Percentiles rank a stretch among this genome's conserved stretches.
These are phyloP conservation scores for Ammodytes marinus DNA, from an alignment of 2,113 vertebrate species.

Conservation along the genomic window DNA sequence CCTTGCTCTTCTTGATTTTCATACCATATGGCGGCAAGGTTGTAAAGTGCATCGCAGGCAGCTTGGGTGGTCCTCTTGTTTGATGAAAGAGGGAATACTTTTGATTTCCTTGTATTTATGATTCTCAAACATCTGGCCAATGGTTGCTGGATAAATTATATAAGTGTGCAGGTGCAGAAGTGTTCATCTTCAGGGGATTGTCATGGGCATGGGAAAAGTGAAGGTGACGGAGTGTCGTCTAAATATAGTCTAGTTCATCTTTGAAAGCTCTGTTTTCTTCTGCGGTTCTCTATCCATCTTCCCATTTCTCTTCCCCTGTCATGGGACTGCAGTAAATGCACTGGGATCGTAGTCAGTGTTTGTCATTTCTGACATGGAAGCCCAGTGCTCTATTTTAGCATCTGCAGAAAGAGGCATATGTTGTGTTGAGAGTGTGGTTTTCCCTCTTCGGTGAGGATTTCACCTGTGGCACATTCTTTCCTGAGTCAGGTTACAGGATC, in stretches of 20 bases:
- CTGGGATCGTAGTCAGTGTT: slow-evolving; percentile 35
- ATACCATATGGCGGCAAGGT: slow-evolving; percentile 62
- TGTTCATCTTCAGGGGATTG: slow-evolving; percentile 33
- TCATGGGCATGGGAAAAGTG: slow-evolving; percentile 32
- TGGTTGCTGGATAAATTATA: slow-evolving; percentile 17
- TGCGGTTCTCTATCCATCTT: slow-evolving; percentile 11
- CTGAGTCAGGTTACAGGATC: slow-evolving; percentile 71
- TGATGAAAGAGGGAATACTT: slow-evolving; percentile 49
- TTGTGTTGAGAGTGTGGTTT: slow-evolving; percentile 45
- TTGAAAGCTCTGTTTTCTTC: slow-evolving; percentile 39
- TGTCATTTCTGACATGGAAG: slow-evolving; percentile 64
- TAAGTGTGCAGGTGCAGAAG: slow-evolving; percentile 25
- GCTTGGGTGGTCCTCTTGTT: slow-evolving; percentile 73
- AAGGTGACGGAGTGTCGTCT: slow-evolving; percentile 61
- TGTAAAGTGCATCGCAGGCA: slow-evolving; percentile 61
- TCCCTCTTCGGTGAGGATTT: slow-evolving; percentile 49
- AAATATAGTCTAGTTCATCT: slow-evolving; percentile 58
- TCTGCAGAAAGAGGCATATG: slow-evolving; percentile 58
- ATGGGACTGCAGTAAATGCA: slow-evolving; percentile 40
- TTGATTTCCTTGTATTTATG: slow-evolving; percentile 9
- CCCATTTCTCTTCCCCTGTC: slow-evolving; percentile 28
- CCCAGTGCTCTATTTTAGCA: slow-evolving; percentile 49
- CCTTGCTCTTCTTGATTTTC: slow-evolving; percentile 45
- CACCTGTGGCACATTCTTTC: slow-evolving; percentile 58
- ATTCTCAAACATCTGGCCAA: slow-evolving; percentile 50